These are phyloP conservation scores for Antrozous pallidus DNA, from an alignment of 2,797 vertebrate genomes.

Conservation along the genomic window DNA sequence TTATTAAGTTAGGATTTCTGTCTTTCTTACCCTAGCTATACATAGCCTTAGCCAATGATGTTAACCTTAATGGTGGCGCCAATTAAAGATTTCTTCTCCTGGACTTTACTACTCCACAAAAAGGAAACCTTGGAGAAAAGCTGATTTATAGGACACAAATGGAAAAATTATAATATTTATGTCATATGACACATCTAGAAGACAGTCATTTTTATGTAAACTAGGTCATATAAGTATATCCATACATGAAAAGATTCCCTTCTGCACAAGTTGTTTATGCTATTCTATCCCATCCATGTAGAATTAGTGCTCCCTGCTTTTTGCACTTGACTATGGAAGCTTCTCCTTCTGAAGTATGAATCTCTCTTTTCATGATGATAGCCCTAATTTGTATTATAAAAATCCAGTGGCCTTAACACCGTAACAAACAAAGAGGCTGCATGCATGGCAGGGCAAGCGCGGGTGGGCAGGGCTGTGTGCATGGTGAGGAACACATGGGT, in stretches of 20 bases:
- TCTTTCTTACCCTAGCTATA: neutral
- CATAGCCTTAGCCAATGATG: neutral
- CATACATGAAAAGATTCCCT: neutral
- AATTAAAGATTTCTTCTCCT: neutral
- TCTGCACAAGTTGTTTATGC: neutral
- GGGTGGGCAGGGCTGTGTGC: no score
- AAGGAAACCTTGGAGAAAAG: neutral
- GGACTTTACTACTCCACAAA: neutral
- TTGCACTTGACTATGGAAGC: neutral
- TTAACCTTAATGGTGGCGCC: neutral
- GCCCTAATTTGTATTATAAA: no score
- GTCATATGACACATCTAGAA: neutral
- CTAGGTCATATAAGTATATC: neutral
- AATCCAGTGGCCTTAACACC: no score
- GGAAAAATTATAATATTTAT: neutral
- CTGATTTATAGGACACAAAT: neutral
- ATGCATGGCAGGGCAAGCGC: accelerated
- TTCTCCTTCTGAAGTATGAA: neutral
- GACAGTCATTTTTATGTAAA: neutral
- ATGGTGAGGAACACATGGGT: no score
- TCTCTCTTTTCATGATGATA: neutral
- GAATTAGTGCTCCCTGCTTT: neutral
- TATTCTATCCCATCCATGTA: neutral
- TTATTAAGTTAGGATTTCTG: neutral
- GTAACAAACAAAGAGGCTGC: no score